Percentiles rank a stretch among this genome's conserved stretches.
Conservation (phyloP, 1,140 invertebrate genomes). For the Rhopalosiphum padi region DNA sequence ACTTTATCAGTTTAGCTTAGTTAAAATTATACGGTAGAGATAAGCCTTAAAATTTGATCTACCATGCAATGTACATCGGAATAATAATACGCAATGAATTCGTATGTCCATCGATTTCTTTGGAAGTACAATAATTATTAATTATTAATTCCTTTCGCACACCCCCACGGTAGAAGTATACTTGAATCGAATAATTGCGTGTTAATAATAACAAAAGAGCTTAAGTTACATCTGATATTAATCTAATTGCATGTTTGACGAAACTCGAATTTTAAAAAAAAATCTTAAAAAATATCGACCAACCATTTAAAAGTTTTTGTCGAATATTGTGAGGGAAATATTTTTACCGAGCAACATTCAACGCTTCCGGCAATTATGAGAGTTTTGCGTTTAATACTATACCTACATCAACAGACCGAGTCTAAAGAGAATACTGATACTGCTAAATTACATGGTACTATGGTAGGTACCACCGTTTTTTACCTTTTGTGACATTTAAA, state of each 20-base stretch:
- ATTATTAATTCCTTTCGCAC: not conserved
- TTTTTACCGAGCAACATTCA: not conserved
- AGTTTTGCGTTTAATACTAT: not conserved
- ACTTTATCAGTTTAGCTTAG: not conserved
- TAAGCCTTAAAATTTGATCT: conserved; percentile 1
- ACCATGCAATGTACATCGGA: not conserved
- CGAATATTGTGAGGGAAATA: not conserved
- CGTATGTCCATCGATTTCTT: not conserved
- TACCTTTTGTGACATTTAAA: conserved; percentile 26
- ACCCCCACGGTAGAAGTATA: not conserved
- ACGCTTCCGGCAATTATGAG: not conserved
- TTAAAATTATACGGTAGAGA: not conserved
- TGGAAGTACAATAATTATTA: not conserved
- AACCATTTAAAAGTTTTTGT: not conserved
- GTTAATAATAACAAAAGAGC: not conserved
- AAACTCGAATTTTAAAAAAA: not conserved
- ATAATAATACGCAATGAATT: not conserved
- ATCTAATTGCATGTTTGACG: not conserved
- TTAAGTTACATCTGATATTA: not conserved
- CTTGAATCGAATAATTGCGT: conserved; percentile 11
- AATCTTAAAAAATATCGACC: not conserved
- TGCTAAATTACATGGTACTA: not conserved
- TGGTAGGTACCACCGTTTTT: not conserved
- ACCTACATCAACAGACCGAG: not conserved
- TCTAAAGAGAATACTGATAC: not conserved